Evolutionary conservation across 1,140 invertebrate genomes (phyloP).

Genomic region (Nasonia vitripennis): DNA sequence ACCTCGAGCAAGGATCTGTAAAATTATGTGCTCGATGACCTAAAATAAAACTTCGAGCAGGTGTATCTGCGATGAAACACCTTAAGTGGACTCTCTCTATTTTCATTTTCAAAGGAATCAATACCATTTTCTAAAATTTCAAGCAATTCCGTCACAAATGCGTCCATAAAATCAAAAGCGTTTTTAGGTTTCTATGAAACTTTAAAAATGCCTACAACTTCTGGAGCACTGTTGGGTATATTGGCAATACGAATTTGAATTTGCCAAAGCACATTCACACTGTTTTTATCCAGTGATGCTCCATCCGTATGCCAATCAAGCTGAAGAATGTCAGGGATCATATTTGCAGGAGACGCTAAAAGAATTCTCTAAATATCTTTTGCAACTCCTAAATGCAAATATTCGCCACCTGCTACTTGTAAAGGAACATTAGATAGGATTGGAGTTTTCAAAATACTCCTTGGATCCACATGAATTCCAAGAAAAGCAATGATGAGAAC

Average conservation of each 20-base stretch:
- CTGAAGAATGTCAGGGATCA: not conserved
- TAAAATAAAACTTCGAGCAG: slow-evolving; percentile 45
- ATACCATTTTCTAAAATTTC: slow-evolving; percentile 23
- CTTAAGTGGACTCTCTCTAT: not conserved
- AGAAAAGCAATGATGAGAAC: not conserved
- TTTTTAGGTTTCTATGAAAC: slow-evolving; percentile 44
- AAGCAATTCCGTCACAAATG: slow-evolving; percentile 11
- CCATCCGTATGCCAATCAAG: slow-evolving; percentile 3
- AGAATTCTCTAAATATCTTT: not conserved
- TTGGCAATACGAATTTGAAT: slow-evolving; percentile 14
- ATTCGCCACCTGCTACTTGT: not conserved
- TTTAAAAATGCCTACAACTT: slow-evolving; percentile 46
- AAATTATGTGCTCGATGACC: slow-evolving; percentile 47
- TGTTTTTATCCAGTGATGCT: not conserved
- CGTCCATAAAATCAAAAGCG: slow-evolving; percentile 33
- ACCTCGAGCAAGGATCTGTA: slow-evolving; percentile 44
- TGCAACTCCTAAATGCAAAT: not conserved
- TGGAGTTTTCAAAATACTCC: not conserved
- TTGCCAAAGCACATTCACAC: not conserved
- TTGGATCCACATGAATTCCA: not conserved
- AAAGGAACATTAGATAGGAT: not conserved
- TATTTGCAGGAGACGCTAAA: no score
- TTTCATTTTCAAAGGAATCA: no score
- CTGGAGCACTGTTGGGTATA: not conserved
- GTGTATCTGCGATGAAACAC: slow-evolving; percentile 54